Base-by-base conservation (phyloP, 2,113 vertebrate genomes). In the Lutjanus erythropterus region DNA sequence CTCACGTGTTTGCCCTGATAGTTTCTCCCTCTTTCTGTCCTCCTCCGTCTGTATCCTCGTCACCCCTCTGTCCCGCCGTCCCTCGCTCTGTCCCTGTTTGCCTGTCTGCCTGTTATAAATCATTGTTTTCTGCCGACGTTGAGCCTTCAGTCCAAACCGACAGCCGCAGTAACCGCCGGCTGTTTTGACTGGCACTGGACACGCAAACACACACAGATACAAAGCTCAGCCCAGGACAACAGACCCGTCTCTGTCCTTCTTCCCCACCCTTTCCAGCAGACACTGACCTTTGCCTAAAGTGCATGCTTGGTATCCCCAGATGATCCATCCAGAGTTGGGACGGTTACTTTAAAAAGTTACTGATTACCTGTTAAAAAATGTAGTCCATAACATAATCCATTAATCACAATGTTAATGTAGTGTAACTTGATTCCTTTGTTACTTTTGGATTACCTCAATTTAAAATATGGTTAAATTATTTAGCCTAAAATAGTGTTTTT, bases 21-120 rank as follows among this genome's bases (percentile, higher is more conserved):
- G 49, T 31, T 27, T 39, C 16, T 73, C 49, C 55, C 42, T 46
- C 61, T 60, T 41, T 76, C 33, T 69, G 52, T 15, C 66, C 73
- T 19, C 59, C 52, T 80, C 50, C 35, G 49, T 65, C 62, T 60
- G 42, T 16, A 3, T 79, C 19, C 60, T 15, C 59, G 21, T 83
- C 71, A 55, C 55, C 55, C 60, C 65, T 0, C 35, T 19, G 12
- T 33, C 67, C 44, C 2, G 14, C 27, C 67, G 18, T 71, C 55
- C 35, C 49, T 65, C 25, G 0, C 66, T 29, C 47, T 80, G 71
- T 78, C 78, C 78, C 67, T 2, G 16, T 82, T 49, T 80, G 68
- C 70, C 78, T 42, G 78, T 81, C 82, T 89, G 79, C 60, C 53
- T 81, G 53, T 77, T 78, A 47, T 19, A 79, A 72, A 75, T 71